Evolutionary conservation across 2,888 invertebrate genomes (phyloP), one percentile per base, ranked within the genome.

Genomic region (Chalcosyrphus nemorum): DNA sequence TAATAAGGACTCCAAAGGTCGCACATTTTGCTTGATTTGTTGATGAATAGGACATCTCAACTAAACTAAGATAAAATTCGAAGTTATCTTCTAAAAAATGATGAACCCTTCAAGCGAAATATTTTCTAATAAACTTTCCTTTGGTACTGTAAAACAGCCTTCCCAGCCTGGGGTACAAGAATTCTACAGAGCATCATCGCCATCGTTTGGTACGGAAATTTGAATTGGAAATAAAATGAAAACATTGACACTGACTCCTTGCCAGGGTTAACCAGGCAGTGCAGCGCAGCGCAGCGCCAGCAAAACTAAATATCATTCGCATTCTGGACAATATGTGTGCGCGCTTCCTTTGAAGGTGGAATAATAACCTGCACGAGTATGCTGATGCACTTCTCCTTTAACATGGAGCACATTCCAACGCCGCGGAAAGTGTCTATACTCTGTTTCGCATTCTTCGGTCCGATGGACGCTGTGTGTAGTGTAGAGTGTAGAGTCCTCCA

Each of bases 341-440:
- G 74, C 84, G 80, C 84, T 75, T 80, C 84, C 84, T 84, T 84
- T 84, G 84, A 84, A 70, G 84, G 66, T 84, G 70, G 84, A 84
- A 80, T 84, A 80, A 84, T 80, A 84, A 80, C 84, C 80, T 84
- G 84, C 84, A 84, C 84, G 84, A 84, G 84, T 84, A 80, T 84
- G 84, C 75, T 84, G 84, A 84, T 84, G 84, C 74, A 80, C 84
- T 84, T 75, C 84, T 70, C 52, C n/a, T 65, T 75, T 57, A 70
- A 80, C 84, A 84, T 80, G 80, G 74, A 80, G 70, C 84, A 75
- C 80, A 84, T 84, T 84, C 84, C 84, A 84, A 78, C 80, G 84
- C 61, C 78, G 29, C 65, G 54, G 77, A 82, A 72, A 78, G 74
- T 75, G 74, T 75, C 74, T 84, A 65, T 56, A 84, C 70, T 59